phyloP scores from a whole-genome alignment of 2,113 vertebrate species.

The Carettochelys insculpta region DNA sequence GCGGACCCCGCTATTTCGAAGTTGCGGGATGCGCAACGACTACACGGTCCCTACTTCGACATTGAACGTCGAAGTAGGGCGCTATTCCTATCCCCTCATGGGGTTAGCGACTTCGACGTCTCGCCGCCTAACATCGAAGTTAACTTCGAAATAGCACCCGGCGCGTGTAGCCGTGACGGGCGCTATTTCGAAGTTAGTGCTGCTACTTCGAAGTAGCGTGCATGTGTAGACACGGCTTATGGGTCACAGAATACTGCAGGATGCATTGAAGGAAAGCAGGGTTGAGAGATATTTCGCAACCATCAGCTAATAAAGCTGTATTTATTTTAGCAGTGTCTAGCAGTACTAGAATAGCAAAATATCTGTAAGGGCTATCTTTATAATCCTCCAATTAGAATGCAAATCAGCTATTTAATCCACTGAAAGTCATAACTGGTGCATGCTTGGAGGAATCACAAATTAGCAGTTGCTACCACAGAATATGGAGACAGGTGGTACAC shows the following conservation, averaged over 20 bases:
- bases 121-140: too few species aligned
- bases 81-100: too few species aligned
- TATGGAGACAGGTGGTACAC: background rate
- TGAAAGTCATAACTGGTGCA: background rate
- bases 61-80: too few species aligned
- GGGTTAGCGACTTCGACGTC: too few species aligned
- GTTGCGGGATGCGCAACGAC: too few species aligned
- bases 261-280: background rate
- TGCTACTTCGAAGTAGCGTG: too few species aligned
- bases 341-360: conserved; percentile 27
- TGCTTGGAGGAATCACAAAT: background rate
- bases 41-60: too few species aligned
- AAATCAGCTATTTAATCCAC: conserved; percentile 41
- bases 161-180: too few species aligned
- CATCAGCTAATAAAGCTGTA: conserved; percentile 33
- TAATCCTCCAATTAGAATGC: conserved; percentile 43
- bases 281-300: conserved; percentile 2
- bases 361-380: conserved; percentile 43
- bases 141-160: too few species aligned
- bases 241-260: background rate
- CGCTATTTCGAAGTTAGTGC: too few species aligned
- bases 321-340: conserved; percentile 49
- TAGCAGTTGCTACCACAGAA: background rate
- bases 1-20: too few species aligned
- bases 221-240: too few species aligned